Percentiles rank a stretch among this genome's conserved stretches.
phyloP scores from a whole-genome alignment of 1,140 invertebrate genomes.

The Bombus polaris region DNA sequence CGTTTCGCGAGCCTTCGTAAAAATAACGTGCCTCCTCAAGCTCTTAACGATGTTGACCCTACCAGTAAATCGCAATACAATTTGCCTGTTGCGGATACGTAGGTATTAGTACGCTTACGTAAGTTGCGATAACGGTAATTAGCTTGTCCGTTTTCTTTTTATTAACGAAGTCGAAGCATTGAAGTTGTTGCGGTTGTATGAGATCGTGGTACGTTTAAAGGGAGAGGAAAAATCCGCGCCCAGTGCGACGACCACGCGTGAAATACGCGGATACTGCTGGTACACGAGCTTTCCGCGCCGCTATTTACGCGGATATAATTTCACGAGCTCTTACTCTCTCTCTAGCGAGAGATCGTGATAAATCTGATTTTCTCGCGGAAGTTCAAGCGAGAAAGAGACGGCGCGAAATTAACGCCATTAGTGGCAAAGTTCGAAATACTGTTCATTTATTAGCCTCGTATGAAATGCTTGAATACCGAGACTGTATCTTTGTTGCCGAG shows the following conservation, averaged over 20 bases:
- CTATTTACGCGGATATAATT: constrained; percentile 58
- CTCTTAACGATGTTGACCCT: constrained; percentile 26
- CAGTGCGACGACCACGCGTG: background rate
- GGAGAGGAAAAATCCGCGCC: background rate
- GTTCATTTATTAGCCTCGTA: constrained; percentile 28
- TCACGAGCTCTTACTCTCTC: background rate
- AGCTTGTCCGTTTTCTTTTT: constrained; percentile 42
- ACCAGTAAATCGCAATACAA: constrained; percentile 46
- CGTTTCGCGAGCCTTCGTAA: background rate
- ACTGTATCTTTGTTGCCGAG: constrained; percentile 16
- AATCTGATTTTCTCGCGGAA: constrained; percentile 60
- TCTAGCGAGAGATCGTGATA: constrained; percentile 39
- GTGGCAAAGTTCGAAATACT: constrained; percentile 40
- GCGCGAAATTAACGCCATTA: constrained; percentile 27
- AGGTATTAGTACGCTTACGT: constrained; percentile 31
- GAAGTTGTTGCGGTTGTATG: background rate
- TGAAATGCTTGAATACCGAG: background rate
- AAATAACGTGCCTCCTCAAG: constrained; percentile 1
- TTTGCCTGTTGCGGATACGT: constrained; percentile 7
- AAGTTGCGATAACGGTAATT: constrained; percentile 64
- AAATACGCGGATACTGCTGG: background rate
- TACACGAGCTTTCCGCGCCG: constrained; percentile 10
- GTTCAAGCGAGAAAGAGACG: background rate
- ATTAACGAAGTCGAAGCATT: constrained; percentile 23
- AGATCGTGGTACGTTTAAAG: background rate